A percentile compares a stretch with the other conserved stretches of the same genome.
Conservation (phyloP, 2,113 vertebrate genomes). For the Rattus rattus region DNA sequence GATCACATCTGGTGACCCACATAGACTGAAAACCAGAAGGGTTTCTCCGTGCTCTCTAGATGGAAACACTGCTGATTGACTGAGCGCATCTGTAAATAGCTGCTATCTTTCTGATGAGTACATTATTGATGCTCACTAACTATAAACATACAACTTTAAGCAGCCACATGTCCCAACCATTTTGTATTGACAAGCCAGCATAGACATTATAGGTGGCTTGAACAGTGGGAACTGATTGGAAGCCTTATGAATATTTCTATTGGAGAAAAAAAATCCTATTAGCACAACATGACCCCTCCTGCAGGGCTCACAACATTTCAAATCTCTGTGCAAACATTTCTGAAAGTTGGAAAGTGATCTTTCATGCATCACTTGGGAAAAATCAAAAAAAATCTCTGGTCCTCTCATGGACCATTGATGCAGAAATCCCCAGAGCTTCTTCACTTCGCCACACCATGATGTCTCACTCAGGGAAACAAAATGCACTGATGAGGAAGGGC, state of each 20-base stretch:
- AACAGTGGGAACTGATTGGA: neutral
- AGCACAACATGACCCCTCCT: neutral
- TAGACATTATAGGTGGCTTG: neutral
- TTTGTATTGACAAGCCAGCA: neutral
- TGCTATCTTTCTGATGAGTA: constrained; percentile 27
- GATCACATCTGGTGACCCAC: neutral
- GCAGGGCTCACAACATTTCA: neutral
- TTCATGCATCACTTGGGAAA: neutral
- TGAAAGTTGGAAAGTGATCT: neutral
- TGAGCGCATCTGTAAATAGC: neutral
- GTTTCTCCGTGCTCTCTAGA: neutral
- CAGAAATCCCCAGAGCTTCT: neutral
- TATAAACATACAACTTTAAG: neutral
- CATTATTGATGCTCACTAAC: constrained; percentile 14
- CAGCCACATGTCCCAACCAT: neutral
- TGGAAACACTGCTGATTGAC: neutral
- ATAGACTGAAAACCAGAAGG: neutral
- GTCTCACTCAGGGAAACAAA: neutral
- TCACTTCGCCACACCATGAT: neutral
- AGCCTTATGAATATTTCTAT: neutral
- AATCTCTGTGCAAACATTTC: neutral
- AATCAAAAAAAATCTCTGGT: neutral
- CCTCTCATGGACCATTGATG: neutral
- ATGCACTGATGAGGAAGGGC: neutral
- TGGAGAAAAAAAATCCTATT: neutral